Percentiles rank a stretch among this genome's conserved stretches.
Evolutionary conservation across 2,113 vertebrate genomes (phyloP).

Genomic region (Fukomys damarensis): DNA sequence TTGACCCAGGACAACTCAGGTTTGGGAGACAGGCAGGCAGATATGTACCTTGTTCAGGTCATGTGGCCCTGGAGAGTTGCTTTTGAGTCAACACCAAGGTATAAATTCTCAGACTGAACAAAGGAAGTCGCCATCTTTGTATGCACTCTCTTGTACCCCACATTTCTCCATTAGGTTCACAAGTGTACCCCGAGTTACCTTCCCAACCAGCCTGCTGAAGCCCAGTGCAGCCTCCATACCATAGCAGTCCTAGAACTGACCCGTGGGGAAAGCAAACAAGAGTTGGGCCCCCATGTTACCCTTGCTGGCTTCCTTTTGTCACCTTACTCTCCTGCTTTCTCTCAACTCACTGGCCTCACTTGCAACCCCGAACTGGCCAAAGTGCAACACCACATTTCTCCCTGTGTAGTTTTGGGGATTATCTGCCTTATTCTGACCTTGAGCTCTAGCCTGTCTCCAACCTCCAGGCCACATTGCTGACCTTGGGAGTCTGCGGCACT

Average conservation of each 20-base stretch:
- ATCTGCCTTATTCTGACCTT: not conserved
- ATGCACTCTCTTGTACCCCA: not conserved
- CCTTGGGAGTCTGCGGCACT: not conserved
- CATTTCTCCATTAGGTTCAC: not conserved
- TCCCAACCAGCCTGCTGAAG: not conserved
- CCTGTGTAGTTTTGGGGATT: not conserved
- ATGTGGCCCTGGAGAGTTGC: not conserved
- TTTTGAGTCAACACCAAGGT: not conserved
- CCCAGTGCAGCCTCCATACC: no score
- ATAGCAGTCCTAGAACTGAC: not conserved
- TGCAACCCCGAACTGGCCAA: not conserved
- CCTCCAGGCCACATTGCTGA: not conserved
- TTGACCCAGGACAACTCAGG: not conserved
- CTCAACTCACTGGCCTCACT: not conserved
- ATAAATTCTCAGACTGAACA: not conserved
- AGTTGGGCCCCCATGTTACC: accelerated
- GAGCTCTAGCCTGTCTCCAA: not conserved
- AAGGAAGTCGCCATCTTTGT: not conserved
- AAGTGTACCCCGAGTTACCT: not conserved
- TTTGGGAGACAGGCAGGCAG: not conserved
- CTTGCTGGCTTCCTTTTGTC: not conserved
- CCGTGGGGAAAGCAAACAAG: not conserved
- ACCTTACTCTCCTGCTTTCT: not conserved
- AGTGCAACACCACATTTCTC: not conserved
- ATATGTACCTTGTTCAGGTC: not conserved